These are phyloP conservation scores for Chaetogeoica ovagalla DNA, from an alignment of 2,888 invertebrate species.

Conservation along the genomic window DNA sequence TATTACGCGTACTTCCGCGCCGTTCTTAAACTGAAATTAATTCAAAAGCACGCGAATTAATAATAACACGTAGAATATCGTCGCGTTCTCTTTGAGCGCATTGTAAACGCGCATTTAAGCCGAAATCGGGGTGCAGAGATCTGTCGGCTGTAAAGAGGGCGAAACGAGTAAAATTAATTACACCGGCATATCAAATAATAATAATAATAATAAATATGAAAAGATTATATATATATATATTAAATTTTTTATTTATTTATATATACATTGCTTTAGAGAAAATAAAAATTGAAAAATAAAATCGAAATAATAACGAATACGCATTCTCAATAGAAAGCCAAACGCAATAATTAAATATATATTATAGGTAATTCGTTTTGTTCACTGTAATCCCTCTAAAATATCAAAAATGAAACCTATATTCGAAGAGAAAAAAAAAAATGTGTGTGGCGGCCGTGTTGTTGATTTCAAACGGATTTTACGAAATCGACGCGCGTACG, in stretches of 20 bases:
- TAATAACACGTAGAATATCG: conserved; percentile 9
- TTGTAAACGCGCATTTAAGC: neutral
- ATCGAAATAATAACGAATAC: too few species aligned
- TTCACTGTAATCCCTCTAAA: too few species aligned
- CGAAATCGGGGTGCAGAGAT: conserved; percentile 2
- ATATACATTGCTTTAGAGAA: neutral
- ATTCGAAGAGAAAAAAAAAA: too few species aligned
- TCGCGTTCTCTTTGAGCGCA: neutral
- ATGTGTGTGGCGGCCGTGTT: too few species aligned
- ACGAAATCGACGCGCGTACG: too few species aligned
- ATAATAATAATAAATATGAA: conserved; percentile 11
- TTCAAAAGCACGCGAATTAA: conserved; percentile 17
- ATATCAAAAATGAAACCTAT: too few species aligned
- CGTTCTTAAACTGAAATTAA: neutral
- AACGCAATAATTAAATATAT: too few species aligned
- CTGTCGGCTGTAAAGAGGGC: conserved; percentile 18
- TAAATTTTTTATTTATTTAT: too few species aligned
- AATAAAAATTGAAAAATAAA: neutral
- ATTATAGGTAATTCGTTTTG: too few species aligned
- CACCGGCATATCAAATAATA: conserved; percentile 4
- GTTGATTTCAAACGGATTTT: too few species aligned
- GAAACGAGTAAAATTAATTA: conserved; percentile 37
- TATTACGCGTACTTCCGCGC: too few species aligned
- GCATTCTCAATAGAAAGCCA: too few species aligned
- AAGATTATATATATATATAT: neutral